Evolutionary conservation across 2,888 invertebrate species (phyloP).

Genomic region (Poecilus cupreus): DNA sequence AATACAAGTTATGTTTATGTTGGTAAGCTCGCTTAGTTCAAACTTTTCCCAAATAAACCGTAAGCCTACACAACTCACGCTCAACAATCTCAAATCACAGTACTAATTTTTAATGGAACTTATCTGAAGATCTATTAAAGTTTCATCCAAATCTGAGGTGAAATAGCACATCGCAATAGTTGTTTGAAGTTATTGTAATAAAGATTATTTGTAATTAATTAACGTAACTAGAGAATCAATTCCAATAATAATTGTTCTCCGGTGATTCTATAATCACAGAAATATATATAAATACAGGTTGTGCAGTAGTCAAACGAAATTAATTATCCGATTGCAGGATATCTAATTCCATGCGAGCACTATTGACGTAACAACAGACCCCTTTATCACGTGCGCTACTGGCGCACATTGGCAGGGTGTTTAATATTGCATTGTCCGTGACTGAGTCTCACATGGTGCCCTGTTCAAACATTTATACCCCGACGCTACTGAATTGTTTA

Average conservation of each 20-base stretch:
- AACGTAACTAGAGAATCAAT: background rate
- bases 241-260: background rate
- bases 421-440: background rate
- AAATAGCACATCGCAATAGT: no score
- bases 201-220: no score
- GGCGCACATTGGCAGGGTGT: background rate
- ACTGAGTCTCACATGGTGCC: background rate
- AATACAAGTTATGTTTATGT: no score
- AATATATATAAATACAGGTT: background rate
- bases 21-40: no score
- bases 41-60: no score
- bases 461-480: background rate
- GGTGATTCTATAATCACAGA: background rate
- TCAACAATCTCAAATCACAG: no score
- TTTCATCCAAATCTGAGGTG: no score
- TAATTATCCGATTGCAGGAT: background rate
- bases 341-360: background rate
- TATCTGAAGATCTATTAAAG: no score
- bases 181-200: no score
- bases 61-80: no score
- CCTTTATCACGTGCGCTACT: background rate
- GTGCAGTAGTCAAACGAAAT: background rate
- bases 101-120: no score
- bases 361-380: background rate
- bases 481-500: constrained; percentile 4